Percentiles rank a stretch among this genome's conserved stretches.
Evolutionary conservation across 2,888 invertebrate species (phyloP).

Genomic region (Tinea trinotella): DNA sequence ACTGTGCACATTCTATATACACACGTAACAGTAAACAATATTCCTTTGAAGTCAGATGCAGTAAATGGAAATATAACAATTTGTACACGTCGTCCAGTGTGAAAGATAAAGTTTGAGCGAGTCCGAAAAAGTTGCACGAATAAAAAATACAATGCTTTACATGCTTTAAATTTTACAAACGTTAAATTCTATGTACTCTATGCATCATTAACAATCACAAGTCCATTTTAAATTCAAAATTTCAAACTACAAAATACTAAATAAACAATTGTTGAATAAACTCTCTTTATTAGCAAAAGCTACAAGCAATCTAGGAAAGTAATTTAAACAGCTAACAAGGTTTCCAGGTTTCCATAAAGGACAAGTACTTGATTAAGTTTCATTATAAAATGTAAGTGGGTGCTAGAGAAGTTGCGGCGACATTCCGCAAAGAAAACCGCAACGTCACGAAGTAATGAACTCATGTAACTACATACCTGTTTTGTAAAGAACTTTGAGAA

Average conservation of each 20-base stretch:
- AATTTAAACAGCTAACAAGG: constrained; percentile 18
- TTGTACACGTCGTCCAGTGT: too few species aligned
- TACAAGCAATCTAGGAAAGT: constrained; percentile 14
- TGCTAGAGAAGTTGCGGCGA: constrained; percentile 32
- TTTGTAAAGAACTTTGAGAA: not conserved
- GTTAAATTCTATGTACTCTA: too few species aligned
- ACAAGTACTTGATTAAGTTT: constrained; percentile 15
- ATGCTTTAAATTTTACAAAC: too few species aligned
- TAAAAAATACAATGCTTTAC: not conserved
- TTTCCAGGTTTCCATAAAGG: constrained; percentile 15
- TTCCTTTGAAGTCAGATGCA: constrained; percentile 42
- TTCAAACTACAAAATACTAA: too few species aligned
- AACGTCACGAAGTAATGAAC: constrained; percentile 34
- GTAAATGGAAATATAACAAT: constrained; percentile 8
- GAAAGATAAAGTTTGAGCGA: not conserved
- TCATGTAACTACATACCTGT: constrained; percentile 9
- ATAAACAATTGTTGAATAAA: not conserved
- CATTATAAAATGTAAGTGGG: constrained; percentile 17
- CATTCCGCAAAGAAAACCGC: constrained; percentile 38
- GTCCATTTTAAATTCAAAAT: too few species aligned
- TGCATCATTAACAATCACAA: too few species aligned
- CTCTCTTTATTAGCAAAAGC: not conserved
- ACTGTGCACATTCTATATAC: not conserved
- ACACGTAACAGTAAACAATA: constrained; percentile 1
- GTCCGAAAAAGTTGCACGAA: not conserved